Base-by-base conservation (phyloP, 2,113 vertebrate genomes). In the Chinchilla lanigera region DNA sequence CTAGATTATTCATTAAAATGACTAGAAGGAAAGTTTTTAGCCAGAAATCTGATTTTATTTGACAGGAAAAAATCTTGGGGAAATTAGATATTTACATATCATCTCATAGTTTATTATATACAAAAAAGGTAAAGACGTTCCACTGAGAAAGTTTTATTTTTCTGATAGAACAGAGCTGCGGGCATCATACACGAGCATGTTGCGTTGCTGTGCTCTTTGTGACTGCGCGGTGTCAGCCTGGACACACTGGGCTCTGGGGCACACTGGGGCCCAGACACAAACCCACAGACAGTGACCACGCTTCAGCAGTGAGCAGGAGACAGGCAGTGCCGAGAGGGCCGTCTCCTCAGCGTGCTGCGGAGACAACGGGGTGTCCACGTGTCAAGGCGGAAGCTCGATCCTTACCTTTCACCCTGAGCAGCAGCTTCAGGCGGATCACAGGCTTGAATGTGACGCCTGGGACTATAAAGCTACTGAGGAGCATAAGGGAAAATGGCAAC, bases 1-100 rank as follows among this genome's bases (percentile, higher is more conserved):
- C 71, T 93, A 60, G 61, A 54, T 93, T 89, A 86, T 67, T 90
- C 69, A 92, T 86, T 96, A 71, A 95, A 84, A 91, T 90, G 60
- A 61, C 35, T 69, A 61, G 41, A 92, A 89, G 52, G 41, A 89
- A 90, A 86, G 8, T 91, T 52, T 75, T 85, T 81, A 69, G 44
- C 19, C 17, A 61, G 80, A 90, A 92, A 83, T 69, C 60, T 24
- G 56, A 85, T 56, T 96, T 69, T 71, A 63, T 90, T 71, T 86
- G 87, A 73, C 71, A 87, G 92, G 63, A 71, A 93, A 80, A 94
- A 44, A 38, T 75, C 54, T 94, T 84, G 41, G 13, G 87, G 61
- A 75, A 94, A 84, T 85, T 44, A 30, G 16, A 44, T 90, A 67
- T 87, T 90, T 94, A 69, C 54, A 56, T 95, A 69, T 89, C 50